Base-by-base conservation (phyloP, 1,140 invertebrate species). In the Drosophila biarmipes region DNA sequence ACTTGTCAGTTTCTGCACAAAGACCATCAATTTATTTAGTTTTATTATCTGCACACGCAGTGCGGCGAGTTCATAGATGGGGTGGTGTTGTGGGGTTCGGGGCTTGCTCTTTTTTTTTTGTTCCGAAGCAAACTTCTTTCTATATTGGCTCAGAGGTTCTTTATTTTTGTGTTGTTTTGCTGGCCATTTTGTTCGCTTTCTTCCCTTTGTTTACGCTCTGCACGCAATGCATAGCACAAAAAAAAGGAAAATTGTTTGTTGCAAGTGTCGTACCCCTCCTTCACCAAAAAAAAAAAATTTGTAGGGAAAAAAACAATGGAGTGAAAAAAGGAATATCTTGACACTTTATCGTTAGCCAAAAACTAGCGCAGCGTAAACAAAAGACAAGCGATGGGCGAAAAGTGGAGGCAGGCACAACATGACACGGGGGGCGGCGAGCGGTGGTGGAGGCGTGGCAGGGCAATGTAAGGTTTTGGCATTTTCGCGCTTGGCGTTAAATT, bases 401-500 rank as follows among this genome's bases (percentile, higher is more conserved):
- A 45, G 74, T 45, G 51, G 73, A 63, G 74, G 81, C 78, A 82
- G 82, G 69, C 78, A 78, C 82, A 77, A 73, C 62, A 74, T 80
- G 80, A 86, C 81, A 86, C 78, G 75, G 42, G 38, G 49, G 34
- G 52, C 17, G 42, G 37, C 10, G 24, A 27, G 11, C 21, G 38
- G 14, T 21, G 38, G 14, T 6, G 43, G 10, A 7, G 43, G 42
- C 11, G 34, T 17, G 45, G 53, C 35, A 46, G 34, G 49, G 52
- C 57, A 38, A 53, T 66, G 42, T 69, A 71, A 69, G 64, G 63
- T 87, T 80, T 55, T 76, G 84, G 85, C 84, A 89, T 87, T 87
- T 89, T 87, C 84, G 84, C 84, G 84, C 84, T 87, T 87, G 84
- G 84, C 84, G 84, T 89, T 87, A 87, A 87, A 89, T 87, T 87